Evolutionary conservation across 2,888 invertebrate genomes (phyloP).

Genomic region (Idaea dimidiata): DNA sequence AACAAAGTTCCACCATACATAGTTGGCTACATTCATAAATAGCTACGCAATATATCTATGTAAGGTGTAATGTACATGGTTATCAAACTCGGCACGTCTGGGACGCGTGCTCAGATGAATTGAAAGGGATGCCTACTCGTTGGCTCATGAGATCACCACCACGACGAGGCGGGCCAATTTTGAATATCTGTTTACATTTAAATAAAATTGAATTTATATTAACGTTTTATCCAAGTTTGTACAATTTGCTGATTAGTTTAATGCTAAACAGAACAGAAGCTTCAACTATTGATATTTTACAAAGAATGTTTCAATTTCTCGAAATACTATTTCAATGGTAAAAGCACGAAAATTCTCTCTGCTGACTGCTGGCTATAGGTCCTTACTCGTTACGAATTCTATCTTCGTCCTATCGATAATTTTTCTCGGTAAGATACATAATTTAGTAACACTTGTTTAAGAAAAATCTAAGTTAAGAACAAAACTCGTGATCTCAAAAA

Average conservation of each 20-base stretch:
- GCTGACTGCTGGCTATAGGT: neutral
- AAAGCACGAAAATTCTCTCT: neutral
- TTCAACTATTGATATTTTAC: neutral
- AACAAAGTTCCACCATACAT: neutral
- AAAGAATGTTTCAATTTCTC: neutral
- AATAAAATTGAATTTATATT: conserved; percentile 1
- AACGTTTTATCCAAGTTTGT: neutral
- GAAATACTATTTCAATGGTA: neutral
- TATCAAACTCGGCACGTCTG: conserved; percentile 55
- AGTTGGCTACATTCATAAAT: conserved; percentile 1
- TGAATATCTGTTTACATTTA: conserved; percentile 6
- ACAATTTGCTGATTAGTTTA: neutral
- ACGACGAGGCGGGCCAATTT: conserved; percentile 30
- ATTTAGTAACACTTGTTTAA: conserved; percentile 16
- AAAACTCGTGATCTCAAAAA: conserved; percentile 75
- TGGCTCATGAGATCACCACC: conserved; percentile 29
- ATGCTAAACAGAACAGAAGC: neutral
- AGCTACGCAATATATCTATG: neutral
- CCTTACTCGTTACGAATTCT: neutral
- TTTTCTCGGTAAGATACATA: conserved; percentile 9
- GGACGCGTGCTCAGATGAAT: conserved; percentile 55
- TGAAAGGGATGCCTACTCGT: conserved; percentile 45
- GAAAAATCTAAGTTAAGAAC: conserved; percentile 49
- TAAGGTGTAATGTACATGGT: conserved; percentile 41
- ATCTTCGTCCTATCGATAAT: conserved; percentile 16